These are phyloP conservation scores for Enteromius treurensis DNA, from an alignment of 2,797 vertebrate genomes.

Conservation along the genomic window DNA sequence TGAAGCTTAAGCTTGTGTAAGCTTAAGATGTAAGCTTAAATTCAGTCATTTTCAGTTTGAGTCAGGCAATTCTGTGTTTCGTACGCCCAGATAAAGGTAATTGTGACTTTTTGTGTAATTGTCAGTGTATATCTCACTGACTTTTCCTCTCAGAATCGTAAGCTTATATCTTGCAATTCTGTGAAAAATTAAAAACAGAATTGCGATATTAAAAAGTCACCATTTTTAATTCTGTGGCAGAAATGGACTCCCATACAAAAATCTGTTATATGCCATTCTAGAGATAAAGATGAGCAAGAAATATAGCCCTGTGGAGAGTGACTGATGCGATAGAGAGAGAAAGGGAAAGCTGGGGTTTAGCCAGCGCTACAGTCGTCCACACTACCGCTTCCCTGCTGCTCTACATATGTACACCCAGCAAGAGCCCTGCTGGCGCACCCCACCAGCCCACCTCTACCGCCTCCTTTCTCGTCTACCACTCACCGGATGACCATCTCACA, in stretches of 20 bases:
- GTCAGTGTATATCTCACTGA: background rate
- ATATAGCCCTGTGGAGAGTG: constrained; percentile 77
- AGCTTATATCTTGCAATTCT: background rate
- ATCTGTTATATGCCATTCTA: constrained; percentile 1
- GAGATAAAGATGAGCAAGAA: constrained; percentile 5
- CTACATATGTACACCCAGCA: constrained; percentile 85
- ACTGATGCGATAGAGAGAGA: constrained; percentile 78
- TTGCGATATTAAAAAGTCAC: background rate
- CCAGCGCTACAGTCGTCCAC: constrained; percentile 76
- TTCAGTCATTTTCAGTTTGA: background rate
- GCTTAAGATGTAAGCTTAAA: background rate
- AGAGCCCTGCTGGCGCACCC: constrained; percentile 70
- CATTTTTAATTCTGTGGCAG: background rate
- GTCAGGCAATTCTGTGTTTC: background rate
- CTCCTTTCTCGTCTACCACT: constrained; percentile 31
- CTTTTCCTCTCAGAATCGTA: background rate
- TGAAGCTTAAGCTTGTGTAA: no score
- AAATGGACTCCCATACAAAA: background rate
- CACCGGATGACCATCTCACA: constrained; percentile 10
- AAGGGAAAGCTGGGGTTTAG: constrained; percentile 75
- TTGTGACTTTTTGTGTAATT: background rate
- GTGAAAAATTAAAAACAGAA: background rate
- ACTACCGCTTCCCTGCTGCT: constrained; percentile 77
- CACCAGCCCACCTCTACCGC: constrained; percentile 41
- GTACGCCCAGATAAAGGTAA: background rate